Evolutionary conservation across 2,113 vertebrate genomes (phyloP), one percentile per base, ranked within the genome.

Genomic region (Apus apus): DNA sequence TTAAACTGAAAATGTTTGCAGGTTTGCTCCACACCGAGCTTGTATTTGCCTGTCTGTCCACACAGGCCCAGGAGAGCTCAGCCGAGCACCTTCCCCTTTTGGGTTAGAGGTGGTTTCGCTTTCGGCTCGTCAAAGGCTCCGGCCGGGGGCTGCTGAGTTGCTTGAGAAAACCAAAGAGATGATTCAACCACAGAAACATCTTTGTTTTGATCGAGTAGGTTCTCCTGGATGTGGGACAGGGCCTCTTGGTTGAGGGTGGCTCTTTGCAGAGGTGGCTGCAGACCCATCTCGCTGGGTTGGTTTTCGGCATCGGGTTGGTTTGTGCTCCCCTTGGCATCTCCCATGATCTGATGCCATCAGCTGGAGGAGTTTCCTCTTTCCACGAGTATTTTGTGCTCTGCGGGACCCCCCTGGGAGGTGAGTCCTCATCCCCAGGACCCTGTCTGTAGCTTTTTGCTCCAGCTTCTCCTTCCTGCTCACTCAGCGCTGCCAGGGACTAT

Each of bases 1-100:
- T 66, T 12, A 15, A n/a, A 38, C 25, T 1, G 0, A 2, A 40
- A 15, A 0, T 0, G 29, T 15, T 3, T 16, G 32, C 72, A 36
- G 84, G 34, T 83, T 87, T 68, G 30, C 50, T 13, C 19, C 2
- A 1, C 4, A 1, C 62, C 0, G 8, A 13, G 81, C 50, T 48
- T 17, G 13, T 25, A 30, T 27, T n/a, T 58, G 75, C 62, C 66
- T 34, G 65, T 10, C 65, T 7, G 73, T 14, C 29, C 6, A 4
- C 57, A 40, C 4, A 25, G 50, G 50, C 79, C 57, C 26, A 8
- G 85, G 58, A 72, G 70, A 23, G 65, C 81, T 76, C 20, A 0
- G 38, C 40, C 0, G 21, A 51, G 81, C 61, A 29, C 75, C 82
- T 76, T 87, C 75, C 87, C 62, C 66, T 57, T 77, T 65, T 30